Base-by-base conservation (phyloP, 2,113 vertebrate species). In the Corynorhinus townsendii region DNA sequence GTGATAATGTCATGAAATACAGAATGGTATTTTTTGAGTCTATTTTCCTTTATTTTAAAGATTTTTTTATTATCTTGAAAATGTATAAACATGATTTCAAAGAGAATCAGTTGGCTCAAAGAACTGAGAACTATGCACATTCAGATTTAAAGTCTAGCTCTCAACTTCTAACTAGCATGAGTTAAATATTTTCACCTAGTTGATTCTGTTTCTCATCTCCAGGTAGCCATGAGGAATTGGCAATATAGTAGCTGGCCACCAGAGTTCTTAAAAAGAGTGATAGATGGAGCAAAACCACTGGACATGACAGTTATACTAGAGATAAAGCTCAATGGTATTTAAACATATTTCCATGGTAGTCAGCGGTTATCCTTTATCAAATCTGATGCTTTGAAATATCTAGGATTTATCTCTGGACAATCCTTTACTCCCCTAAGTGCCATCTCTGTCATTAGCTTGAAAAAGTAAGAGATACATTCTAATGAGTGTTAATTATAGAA, bases 401-500 rank as follows among this genome's bases (percentile, higher is more conserved):
- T 89, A 49, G 54, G 87, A 68, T 93, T 64, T 92, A 35, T 96
- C 92, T 86, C 92, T 24, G 72, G 64, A 94, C 52, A 97, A 84
- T 87, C 89, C 62, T 92, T 96, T 95, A 97, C 56, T 94, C 35
- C 85, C 75, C 86, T 93, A 72, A 64, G 91, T 96, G 92, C 73
- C 96, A 97, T 97, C 88, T 97, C 88, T 93, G 80, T 20, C 22
- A 96, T 97, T 97, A 97, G 95, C 89, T 97, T 91, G 75, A 86
- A 95, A 93, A 93, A 83, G 16, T 93, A 91, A 97, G 93, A 95
- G 95, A 95, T 43, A 83, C 56, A 75, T 95, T 96, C 94, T 91
- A 94, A 97, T 93, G 59, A 79, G 68, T 54, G 73, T 89, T 86
- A 97, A 94, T 83, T 80, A 94, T 24, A 97, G 35, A n/a, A 80